Percentiles rank a stretch among this genome's conserved stretches.
phyloP scores from a whole-genome alignment of 2,888 invertebrate species.

The Aphelenchoides bicaudatus region DNA sequence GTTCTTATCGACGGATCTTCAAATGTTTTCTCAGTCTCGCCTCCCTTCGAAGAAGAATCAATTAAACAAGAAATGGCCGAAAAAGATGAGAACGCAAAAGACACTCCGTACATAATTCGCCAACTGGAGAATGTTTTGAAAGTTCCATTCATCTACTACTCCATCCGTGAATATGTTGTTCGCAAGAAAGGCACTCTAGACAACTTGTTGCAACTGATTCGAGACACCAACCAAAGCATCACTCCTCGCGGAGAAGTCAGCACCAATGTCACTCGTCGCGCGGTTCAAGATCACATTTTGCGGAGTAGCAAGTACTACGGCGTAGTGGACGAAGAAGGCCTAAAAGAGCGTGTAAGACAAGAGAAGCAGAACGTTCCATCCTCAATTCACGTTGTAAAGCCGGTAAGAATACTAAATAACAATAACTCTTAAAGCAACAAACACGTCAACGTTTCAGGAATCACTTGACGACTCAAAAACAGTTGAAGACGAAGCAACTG shows the following conservation, averaged over 20 bases:
- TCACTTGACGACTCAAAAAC: neutral
- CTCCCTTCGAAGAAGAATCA: neutral
- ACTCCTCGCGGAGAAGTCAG: slow-evolving; percentile 1
- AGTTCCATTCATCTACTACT: slow-evolving; percentile 10
- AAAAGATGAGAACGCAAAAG: neutral
- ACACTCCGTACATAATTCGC: neutral
- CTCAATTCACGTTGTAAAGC: neutral
- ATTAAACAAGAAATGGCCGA: slow-evolving; percentile 1
- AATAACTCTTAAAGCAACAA: neutral
- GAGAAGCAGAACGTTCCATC: slow-evolving; percentile 9
- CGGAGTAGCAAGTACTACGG: neutral
- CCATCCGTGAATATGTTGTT: slow-evolving; percentile 1
- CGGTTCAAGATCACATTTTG: neutral
- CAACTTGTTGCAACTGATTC: neutral
- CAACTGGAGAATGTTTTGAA: neutral
- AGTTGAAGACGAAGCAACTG: slow-evolving; percentile 10
- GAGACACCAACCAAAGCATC: neutral
- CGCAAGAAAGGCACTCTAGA: slow-evolving; percentile 7
- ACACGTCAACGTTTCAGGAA: neutral
- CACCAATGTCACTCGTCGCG: slow-evolving; percentile 5
- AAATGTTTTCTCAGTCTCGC: neutral
- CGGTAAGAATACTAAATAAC: neutral
- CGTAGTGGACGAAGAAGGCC: neutral
- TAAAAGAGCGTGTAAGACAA: neutral
- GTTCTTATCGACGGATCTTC: neutral